Conservation (phyloP, 2,888 invertebrate genomes). For the Lysandra bellargus region DNA sequence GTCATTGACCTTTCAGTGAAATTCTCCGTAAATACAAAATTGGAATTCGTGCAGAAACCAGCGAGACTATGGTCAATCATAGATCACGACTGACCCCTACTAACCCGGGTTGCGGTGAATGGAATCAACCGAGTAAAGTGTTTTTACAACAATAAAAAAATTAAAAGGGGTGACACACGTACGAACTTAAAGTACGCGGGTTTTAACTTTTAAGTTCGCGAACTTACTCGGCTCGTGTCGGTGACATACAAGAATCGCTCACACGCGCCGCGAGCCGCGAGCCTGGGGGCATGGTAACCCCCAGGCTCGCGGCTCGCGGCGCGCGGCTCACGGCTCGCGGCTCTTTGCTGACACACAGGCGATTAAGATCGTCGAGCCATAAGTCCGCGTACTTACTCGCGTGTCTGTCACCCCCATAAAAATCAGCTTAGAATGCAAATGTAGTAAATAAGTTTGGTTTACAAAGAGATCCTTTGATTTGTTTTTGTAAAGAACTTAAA, state of each 20-base stretch:
- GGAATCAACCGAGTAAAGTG: not conserved
- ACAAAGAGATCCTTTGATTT: not conserved
- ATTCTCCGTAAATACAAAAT: slow-evolving; percentile 46
- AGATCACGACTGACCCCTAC: slow-evolving; percentile 53
- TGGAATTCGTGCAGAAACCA: slow-evolving; percentile 55
- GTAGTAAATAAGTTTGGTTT: not conserved
- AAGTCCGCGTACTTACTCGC: too few species aligned
- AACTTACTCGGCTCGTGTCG: too few species aligned
- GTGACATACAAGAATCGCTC: too few species aligned
- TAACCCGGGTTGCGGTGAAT: slow-evolving; percentile 30
- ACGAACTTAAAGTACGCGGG: too few species aligned
- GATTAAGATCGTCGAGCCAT: too few species aligned
- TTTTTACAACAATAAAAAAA: not conserved
- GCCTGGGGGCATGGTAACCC: too few species aligned
- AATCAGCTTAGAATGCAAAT: not conserved
- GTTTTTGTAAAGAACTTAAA: slow-evolving; percentile 20
- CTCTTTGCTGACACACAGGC: too few species aligned
- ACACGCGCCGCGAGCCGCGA: too few species aligned
- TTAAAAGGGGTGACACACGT: too few species aligned
- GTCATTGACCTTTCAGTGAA: slow-evolving; percentile 53
- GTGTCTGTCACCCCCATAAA: not conserved
- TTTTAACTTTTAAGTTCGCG: too few species aligned
- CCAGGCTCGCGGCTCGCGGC: too few species aligned
- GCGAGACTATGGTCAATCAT: slow-evolving; percentile 56
- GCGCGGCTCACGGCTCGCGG: too few species aligned